phyloP scores from a whole-genome alignment of 2,888 invertebrate genomes.

The Cyclophora punctaria region DNA sequence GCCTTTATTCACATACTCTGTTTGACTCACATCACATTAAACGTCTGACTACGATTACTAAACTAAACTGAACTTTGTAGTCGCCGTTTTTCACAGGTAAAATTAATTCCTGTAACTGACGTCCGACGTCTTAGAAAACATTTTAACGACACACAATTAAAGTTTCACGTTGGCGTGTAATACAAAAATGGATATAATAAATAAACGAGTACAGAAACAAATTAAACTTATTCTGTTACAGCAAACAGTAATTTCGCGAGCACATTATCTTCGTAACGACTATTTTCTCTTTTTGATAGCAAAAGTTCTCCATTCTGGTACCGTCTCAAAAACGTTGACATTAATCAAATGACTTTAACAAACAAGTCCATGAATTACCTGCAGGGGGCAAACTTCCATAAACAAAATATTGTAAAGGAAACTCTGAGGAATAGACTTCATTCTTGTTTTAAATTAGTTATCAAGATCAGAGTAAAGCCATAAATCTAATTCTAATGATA shows the following conservation, averaged over 20 bases:
- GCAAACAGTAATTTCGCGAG: slow-evolving; percentile 8
- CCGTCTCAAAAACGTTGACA: slow-evolving; percentile 23
- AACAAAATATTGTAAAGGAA: slow-evolving; percentile 30
- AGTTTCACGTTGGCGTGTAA: too few species aligned
- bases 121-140: too few species aligned
- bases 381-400: slow-evolving; percentile 25
- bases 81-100: too few species aligned
- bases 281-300: slow-evolving; percentile 18
- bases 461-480: slow-evolving; percentile 14
- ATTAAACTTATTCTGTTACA: neutral
- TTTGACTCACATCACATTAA: too few species aligned
- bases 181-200: too few species aligned
- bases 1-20: too few species aligned
- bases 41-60: too few species aligned
- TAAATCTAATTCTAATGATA: slow-evolving; percentile 8
- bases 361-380: slow-evolving; percentile 29
- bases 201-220: too few species aligned
- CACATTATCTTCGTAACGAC: slow-evolving; percentile 15
- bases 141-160: too few species aligned
- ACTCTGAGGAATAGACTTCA: slow-evolving; percentile 22
- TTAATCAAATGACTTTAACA: slow-evolving; percentile 31
- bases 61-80: too few species aligned
- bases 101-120: too few species aligned
- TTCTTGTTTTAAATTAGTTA: slow-evolving; percentile 27
- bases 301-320: slow-evolving; percentile 13